phyloP scores from a whole-genome alignment of 2,797 vertebrate species.

The Bovichtus variegatus region DNA sequence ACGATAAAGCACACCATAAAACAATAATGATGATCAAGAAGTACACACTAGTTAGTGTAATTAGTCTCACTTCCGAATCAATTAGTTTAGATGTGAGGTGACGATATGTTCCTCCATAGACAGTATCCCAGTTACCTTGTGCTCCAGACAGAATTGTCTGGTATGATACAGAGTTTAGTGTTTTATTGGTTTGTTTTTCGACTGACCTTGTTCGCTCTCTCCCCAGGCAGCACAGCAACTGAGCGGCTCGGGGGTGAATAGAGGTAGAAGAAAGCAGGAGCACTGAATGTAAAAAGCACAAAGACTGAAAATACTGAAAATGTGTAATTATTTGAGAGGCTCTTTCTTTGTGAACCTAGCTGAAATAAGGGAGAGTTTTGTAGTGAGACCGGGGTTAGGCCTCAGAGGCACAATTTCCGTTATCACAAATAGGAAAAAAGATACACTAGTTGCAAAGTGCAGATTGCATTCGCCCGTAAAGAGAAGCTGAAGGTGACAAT shows the following conservation, averaged over 20 bases:
- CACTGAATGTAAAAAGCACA: background rate
- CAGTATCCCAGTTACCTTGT: background rate
- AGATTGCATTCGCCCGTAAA: background rate
- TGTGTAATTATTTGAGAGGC: background rate
- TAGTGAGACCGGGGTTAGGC: background rate
- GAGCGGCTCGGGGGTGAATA: background rate
- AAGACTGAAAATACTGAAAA: background rate
- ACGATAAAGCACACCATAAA: background rate
- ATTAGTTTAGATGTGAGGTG: background rate
- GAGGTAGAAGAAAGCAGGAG: background rate
- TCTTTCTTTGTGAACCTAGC: background rate
- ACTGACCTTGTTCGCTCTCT: conserved; percentile 3
- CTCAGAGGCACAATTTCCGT: background rate
- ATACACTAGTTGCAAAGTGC: background rate
- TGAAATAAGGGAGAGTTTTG: background rate
- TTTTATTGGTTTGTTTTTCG: background rate
- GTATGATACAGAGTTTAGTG: conserved; percentile 2
- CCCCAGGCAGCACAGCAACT: background rate
- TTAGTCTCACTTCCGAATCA: background rate
- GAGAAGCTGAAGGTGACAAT: background rate
- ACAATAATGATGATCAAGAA: background rate
- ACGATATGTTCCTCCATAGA: background rate
- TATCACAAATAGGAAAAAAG: background rate
- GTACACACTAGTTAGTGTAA: background rate
- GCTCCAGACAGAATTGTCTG: background rate